Evolutionary conservation across 2,797 vertebrate genomes (phyloP).

Genomic region (Neosilurus mollespiculum): DNA sequence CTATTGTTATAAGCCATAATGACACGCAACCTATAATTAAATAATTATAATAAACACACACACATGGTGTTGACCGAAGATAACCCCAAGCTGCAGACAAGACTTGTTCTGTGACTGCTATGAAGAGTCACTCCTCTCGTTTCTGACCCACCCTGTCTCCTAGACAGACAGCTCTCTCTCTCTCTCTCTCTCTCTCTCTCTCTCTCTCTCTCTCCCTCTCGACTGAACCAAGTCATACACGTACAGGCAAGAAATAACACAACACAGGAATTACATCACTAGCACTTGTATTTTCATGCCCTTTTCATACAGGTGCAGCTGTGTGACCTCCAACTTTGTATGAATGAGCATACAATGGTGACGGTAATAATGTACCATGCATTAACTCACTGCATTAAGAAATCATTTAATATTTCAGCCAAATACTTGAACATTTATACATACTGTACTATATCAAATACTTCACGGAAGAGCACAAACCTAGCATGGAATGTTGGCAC

Average conservation of each 20-base stretch:
- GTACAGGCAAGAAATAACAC: slow-evolving; percentile 28
- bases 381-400: too few relatives aligned
- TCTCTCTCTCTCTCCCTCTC: slow-evolving; percentile 40
- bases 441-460: too few relatives aligned
- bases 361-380: too few relatives aligned
- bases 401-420: too few relatives aligned
- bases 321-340: not conserved
- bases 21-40: not conserved
- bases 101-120: slow-evolving; percentile 13
- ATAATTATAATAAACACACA: slow-evolving; percentile 11
- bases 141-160: slow-evolving; percentile 40
- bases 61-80: slow-evolving; percentile 2
- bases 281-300: slow-evolving; percentile 12
- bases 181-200: slow-evolving; percentile 33
- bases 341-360: too few relatives aligned
- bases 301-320: slow-evolving; percentile 18
- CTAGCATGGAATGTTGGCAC: too few relatives aligned
- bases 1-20: not conserved
- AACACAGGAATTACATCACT: not conserved
- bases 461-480: too few relatives aligned
- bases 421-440: too few relatives aligned
- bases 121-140: slow-evolving; percentile 32
- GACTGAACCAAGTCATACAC: slow-evolving; percentile 21
- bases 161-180: slow-evolving; percentile 17
- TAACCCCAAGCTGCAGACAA: slow-evolving; percentile 19